A percentile compares a stretch with the other conserved stretches of the same genome.
Conservation (phyloP, 2,797 vertebrate species). For the Argentina silus region DNA sequence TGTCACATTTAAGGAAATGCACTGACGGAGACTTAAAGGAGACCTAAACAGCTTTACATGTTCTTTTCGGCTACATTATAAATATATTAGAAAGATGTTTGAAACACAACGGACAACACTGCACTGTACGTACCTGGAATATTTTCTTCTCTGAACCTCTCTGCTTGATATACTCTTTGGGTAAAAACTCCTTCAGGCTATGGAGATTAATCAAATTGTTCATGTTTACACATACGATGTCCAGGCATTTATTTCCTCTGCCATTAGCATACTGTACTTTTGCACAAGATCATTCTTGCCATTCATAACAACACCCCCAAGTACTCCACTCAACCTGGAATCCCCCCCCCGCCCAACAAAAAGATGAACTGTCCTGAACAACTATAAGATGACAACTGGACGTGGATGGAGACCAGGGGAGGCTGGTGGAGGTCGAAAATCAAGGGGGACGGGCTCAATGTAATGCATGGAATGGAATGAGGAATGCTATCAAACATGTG, state of each 20-base stretch:
- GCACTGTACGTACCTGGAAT: slow-evolving; percentile 88
- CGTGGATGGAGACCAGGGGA: too few species aligned
- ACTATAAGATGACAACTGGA: too few species aligned
- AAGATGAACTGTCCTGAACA: background rate
- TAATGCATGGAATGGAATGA: too few species aligned
- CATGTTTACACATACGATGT: slow-evolving; percentile 57
- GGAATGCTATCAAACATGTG: too few species aligned
- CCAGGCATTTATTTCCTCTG: slow-evolving; percentile 59
- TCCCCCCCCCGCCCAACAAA: background rate
- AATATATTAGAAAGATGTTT: background rate
- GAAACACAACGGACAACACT: background rate
- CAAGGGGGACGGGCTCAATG: too few species aligned
- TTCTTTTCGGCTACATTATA: background rate
- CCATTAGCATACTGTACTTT: slow-evolving; percentile 56
- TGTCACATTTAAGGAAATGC: background rate
- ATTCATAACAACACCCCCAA: slow-evolving; percentile 41
- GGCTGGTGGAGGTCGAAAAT: too few species aligned
- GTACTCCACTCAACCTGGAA: slow-evolving; percentile 23
- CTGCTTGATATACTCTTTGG: slow-evolving; percentile 98
- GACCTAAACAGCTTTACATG: background rate
- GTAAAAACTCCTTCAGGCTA: slow-evolving; percentile 97
- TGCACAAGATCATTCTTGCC: slow-evolving; percentile 39
- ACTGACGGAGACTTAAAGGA: background rate
- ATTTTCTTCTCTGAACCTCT: slow-evolving; percentile 96
- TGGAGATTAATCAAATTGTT: slow-evolving; percentile 59